These are phyloP conservation scores for Perodicticus potto DNA, from an alignment of 2,797 vertebrate genomes.

Conservation along the genomic window DNA sequence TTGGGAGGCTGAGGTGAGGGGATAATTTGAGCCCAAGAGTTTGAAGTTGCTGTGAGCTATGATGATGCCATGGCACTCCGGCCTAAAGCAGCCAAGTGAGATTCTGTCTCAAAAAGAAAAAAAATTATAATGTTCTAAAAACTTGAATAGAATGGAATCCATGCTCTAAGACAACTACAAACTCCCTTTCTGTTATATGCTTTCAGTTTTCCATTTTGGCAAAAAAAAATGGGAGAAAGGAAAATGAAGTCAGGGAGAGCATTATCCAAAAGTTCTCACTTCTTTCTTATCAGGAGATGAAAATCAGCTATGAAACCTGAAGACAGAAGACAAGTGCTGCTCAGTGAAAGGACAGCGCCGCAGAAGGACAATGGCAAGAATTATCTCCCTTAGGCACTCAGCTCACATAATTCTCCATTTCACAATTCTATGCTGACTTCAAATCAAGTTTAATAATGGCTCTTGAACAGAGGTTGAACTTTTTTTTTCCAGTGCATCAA, in stretches of 20 bases:
- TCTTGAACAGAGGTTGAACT: background rate
- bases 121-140: background rate
- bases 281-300: background rate
- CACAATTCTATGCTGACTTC: background rate
- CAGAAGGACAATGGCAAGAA: background rate
- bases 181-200: background rate
- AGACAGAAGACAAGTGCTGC: background rate
- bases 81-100: no score
- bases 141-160: background rate
- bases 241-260: background rate
- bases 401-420: background rate
- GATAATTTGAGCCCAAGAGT: no score
- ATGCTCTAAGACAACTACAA: background rate
- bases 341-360: background rate
- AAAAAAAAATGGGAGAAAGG: background rate
- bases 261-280: background rate
- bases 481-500: no score
- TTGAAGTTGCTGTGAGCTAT: no score
- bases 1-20: no score
- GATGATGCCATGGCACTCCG: no score
- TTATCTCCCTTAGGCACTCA: background rate
- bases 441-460: background rate
- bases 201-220: background rate
- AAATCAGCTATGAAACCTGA: background rate
- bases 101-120: no score